Evolutionary conservation across 2,797 vertebrate genomes (phyloP).

Genomic region (Semotilus atromaculatus): DNA sequence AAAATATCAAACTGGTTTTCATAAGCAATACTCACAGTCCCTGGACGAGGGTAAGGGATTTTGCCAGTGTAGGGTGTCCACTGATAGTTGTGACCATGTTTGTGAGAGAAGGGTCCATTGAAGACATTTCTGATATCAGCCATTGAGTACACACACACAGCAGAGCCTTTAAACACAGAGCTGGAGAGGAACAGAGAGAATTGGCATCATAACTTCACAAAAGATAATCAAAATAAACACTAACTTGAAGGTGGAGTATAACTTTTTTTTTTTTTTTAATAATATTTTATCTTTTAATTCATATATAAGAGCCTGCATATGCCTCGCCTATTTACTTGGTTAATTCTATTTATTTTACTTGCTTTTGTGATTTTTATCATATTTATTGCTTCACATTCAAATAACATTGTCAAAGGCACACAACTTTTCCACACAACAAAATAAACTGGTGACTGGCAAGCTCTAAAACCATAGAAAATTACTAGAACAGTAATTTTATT

Average conservation of each 20-base stretch:
- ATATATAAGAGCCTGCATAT: background rate
- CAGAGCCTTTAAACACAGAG: conserved; percentile 79
- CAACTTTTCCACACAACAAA: background rate
- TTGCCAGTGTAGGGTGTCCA: conserved; percentile 77
- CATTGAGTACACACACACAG: conserved; percentile 78
- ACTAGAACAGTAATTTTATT: background rate
- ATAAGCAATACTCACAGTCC: conserved; percentile 68
- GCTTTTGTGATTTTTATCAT: background rate
- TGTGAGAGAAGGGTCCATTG: conserved; percentile 79
- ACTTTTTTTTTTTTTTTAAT: background rate
- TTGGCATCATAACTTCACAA: background rate
- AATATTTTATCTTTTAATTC: background rate
- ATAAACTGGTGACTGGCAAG: background rate
- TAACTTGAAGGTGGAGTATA: background rate
- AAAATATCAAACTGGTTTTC: background rate
- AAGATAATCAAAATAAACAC: conserved; percentile 5
- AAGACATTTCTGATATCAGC: conserved; percentile 77
- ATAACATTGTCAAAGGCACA: background rate
- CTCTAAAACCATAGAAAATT: background rate
- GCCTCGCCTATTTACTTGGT: background rate
- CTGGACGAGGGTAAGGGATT: conserved; percentile 77
- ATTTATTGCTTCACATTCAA: background rate
- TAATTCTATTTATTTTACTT: background rate
- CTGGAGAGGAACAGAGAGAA: conserved; percentile 57
- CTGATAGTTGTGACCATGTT: conserved; percentile 76